phyloP scores from a whole-genome alignment of 2,113 vertebrate genomes.

The Syngnathus scovelli region DNA sequence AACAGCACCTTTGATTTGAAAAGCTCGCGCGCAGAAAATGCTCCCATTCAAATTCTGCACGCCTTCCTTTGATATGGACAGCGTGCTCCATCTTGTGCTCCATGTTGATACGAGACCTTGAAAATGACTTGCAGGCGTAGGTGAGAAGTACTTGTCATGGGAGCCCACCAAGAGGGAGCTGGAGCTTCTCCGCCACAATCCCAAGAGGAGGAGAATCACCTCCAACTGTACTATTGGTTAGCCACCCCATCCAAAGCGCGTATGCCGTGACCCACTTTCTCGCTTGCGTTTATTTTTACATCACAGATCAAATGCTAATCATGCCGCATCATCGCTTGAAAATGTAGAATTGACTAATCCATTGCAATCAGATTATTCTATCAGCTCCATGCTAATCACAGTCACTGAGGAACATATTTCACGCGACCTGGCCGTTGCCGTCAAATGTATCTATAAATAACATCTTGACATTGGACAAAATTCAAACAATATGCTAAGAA shows the following conservation, averaged over 20 bases:
- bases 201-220: slow-evolving; percentile 96
- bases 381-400: too few species aligned
- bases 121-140: slow-evolving; percentile 73
- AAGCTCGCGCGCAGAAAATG: background rate
- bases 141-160: slow-evolving; percentile 97
- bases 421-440: too few species aligned
- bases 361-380: too few species aligned
- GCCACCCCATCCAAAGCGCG: slow-evolving; percentile 21
- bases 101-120: too few species aligned
- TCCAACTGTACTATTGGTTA: slow-evolving; percentile 97
- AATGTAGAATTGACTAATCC: background rate
- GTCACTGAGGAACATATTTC: too few species aligned
- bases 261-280: background rate
- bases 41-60: too few species aligned
- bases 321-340: background rate
- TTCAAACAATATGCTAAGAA: too few species aligned
- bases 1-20: too few species aligned
- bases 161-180: slow-evolving; percentile 95
- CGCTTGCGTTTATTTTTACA: background rate
- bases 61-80: too few species aligned
- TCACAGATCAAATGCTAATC: background rate
- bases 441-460: too few species aligned
- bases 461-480: too few species aligned
- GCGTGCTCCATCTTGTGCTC: too few species aligned
- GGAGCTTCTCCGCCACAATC: slow-evolving; percentile 95